These are phyloP conservation scores for Scaptomyza flava DNA, from an alignment of 2,888 invertebrate species.

Conservation along the genomic window DNA sequence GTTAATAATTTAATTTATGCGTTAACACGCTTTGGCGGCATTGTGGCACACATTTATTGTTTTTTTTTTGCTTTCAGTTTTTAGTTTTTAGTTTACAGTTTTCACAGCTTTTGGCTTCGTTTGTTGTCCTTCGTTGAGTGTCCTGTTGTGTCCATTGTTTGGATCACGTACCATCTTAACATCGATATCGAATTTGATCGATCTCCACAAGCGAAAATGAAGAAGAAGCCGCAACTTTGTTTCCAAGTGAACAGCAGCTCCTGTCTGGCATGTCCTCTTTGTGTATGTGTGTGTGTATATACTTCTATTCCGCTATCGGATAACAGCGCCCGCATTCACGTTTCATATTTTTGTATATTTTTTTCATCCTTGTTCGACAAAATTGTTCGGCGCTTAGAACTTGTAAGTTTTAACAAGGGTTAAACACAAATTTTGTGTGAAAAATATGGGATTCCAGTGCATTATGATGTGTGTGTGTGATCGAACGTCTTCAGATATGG, in stretches of 20 bases:
- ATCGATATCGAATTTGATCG: constrained; percentile 73
- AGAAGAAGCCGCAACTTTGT: constrained; percentile 63
- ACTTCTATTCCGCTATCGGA: constrained; percentile 77
- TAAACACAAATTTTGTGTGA: constrained; percentile 55
- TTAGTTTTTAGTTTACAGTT: constrained; percentile 20
- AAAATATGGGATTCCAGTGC: constrained; percentile 64
- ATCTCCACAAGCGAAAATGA: constrained; percentile 41
- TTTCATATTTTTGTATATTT: constrained; percentile 59
- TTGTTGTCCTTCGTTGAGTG: constrained; percentile 39
- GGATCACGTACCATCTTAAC: constrained; percentile 64
- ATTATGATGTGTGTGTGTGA: constrained; percentile 58
- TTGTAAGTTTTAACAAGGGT: constrained; percentile 72
- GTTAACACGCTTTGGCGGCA: constrained; percentile 47
- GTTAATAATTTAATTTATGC: constrained; percentile 71
- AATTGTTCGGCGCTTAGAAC: constrained; percentile 52
- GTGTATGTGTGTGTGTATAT: constrained; percentile 24
- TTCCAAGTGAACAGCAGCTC: constrained; percentile 66
- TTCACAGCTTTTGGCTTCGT: constrained; percentile 25
- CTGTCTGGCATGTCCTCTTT: constrained; percentile 19
- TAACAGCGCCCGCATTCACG: constrained; percentile 79
- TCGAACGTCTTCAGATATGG: constrained; percentile 65
- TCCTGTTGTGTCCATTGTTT: constrained; percentile 70
- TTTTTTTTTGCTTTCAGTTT: background rate
- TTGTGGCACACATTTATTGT: constrained; percentile 51
- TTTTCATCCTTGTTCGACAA: constrained; percentile 5